Conservation (phyloP, 2,888 invertebrate species). For the Harmothoe impar region DNA sequence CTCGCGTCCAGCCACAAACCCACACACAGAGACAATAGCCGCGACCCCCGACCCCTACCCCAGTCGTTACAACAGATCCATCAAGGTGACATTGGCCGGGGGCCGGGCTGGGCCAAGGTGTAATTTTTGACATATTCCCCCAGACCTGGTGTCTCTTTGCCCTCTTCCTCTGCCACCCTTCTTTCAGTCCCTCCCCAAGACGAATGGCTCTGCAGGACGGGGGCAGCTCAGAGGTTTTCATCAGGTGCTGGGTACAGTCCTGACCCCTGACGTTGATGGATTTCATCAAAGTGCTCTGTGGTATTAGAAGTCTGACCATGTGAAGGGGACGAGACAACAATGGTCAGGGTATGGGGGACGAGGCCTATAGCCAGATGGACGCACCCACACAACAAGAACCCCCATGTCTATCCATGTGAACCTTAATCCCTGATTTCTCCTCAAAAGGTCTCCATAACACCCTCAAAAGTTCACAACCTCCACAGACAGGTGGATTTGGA, state of each 20-base stretch:
- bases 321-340: constrained; percentile 16
- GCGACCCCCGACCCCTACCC: not conserved
- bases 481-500: not conserved
- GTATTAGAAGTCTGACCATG: constrained; percentile 50
- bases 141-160: constrained; percentile 24
- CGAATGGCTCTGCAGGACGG: not conserved
- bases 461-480: constrained; percentile 6
- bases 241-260: not conserved
- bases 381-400: not conserved
- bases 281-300: constrained; percentile 26
- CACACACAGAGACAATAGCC: constrained; percentile 11
- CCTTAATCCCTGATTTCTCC: not conserved
- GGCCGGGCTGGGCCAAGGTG: constrained; percentile 13
- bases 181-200: not conserved
- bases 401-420: not conserved
- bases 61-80: constrained; percentile 20
- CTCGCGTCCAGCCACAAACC: not conserved
- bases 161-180: not conserved
- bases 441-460: not conserved
- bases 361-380: constrained; percentile 3
- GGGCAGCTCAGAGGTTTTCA: constrained; percentile 13
- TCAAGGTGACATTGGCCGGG: constrained; percentile 26
- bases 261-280: constrained; percentile 58
- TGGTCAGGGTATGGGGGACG: not conserved
- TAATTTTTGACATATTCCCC: constrained; percentile 41